Evolutionary conservation across 1,140 invertebrate genomes (phyloP), one percentile per base, ranked within the genome.

Genomic region (Diachasma alloeum): DNA sequence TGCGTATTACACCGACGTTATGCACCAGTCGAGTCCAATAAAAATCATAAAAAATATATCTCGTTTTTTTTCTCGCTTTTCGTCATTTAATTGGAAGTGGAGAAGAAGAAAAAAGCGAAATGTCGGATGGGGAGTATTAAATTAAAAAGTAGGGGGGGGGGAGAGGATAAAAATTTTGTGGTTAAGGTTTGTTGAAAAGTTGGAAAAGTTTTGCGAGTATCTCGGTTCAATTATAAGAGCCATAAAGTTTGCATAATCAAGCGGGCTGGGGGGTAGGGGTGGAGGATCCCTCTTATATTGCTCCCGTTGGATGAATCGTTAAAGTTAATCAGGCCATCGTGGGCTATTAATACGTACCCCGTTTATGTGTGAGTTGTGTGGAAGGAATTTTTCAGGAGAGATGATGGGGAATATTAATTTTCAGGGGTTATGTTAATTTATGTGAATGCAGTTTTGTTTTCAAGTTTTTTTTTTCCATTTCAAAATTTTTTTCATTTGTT

Each of bases 171-270:
- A 68, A 68, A 68, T 36, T 68, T 37, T 68, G 36, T 68, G 36
- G 26, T 39, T 68, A 39, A 36, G 66, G 66, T 39, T 36, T 68
- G 66, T 13, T 66, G 22, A n/a, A 66, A 36, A 56, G 15, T 59
- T 73, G 22, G 39, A 22, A 24, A 73, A 74, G n/a, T 42, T 74
- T 48, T 46, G 8, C 17, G 26, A 74, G 56, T 19, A 67, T 44
- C 53, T 77, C 66, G 56, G 66, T 79, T 77, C 75, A 79, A 77
- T 82, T 82, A 74, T 53, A 73, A 70, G 66, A 82, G 78, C 31
- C 82, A 80, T 84, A 84, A 83, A 83, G 79, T 83, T 84, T 84
- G 83, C 83, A 84, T 84, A 85, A 84, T 85, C 81, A 83, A 81
- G 80, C 39, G n/a, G 37, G 53, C 10, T 19, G 6, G 22, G n/a